Evolutionary conservation across 2,888 invertebrate species (phyloP).

Genomic region (Hipparchia sbordonii): DNA sequence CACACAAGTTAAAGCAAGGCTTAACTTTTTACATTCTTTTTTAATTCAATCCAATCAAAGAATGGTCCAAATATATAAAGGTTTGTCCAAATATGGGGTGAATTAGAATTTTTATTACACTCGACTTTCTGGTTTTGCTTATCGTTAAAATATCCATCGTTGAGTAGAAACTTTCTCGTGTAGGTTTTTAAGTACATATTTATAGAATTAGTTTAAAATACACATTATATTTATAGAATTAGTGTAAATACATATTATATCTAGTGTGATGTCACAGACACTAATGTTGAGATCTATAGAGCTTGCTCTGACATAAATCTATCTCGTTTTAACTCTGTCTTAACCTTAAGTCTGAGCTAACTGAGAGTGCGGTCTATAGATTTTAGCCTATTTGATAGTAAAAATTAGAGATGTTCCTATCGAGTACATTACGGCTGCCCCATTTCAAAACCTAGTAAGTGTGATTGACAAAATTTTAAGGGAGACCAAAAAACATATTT

Average conservation of each 20-base stretch:
- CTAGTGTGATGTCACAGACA: background rate
- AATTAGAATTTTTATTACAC: constrained; percentile 31
- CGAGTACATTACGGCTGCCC: too few relatives aligned
- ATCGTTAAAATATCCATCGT: constrained; percentile 24
- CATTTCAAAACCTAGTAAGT: too few relatives aligned
- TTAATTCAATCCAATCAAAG: constrained; percentile 6
- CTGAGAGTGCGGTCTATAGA: too few relatives aligned
- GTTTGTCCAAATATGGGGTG: constrained; percentile 20
- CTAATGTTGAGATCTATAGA: too few relatives aligned
- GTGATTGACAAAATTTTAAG: too few relatives aligned
- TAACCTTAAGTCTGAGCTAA: too few relatives aligned
- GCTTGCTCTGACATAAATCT: too few relatives aligned
- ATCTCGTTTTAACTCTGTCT: too few relatives aligned
- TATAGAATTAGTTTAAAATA: constrained; percentile 9
- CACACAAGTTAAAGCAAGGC: background rate
- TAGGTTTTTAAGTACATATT: constrained; percentile 19
- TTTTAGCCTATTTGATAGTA: too few relatives aligned
- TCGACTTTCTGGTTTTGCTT: constrained; percentile 29
- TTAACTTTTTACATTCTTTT: constrained; percentile 13
- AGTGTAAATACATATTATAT: too few relatives aligned
- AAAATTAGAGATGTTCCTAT: too few relatives aligned
- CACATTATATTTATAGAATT: background rate
- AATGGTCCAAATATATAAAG: constrained; percentile 15
- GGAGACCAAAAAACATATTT: too few relatives aligned
- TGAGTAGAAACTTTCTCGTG: constrained; percentile 28